Evolutionary conservation across 1,140 invertebrate species (phyloP).

Genomic region (Zaprionus inermis): DNA sequence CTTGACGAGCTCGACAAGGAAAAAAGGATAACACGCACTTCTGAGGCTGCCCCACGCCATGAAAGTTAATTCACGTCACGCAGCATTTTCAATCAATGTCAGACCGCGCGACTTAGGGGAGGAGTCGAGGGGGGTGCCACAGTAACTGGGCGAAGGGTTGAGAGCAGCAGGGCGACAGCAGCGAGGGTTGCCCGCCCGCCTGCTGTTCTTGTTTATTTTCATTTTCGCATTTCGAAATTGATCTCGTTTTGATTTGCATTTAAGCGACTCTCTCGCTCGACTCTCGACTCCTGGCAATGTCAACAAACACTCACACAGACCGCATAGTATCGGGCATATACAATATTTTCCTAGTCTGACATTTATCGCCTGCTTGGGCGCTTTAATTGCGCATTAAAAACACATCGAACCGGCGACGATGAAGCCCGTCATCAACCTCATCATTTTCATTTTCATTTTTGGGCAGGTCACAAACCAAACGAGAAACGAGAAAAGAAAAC

Average conservation of each 20-base stretch:
- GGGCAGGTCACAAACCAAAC: constrained; percentile 30
- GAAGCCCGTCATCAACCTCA: constrained; percentile 41
- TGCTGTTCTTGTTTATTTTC: constrained; percentile 76
- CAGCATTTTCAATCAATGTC: constrained; percentile 83
- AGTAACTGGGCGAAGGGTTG: too few species aligned
- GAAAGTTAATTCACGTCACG: constrained; percentile 83
- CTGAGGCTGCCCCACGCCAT: constrained; percentile 65
- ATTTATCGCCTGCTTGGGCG: constrained; percentile 54
- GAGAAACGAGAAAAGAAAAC: neutral
- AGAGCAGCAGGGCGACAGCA: neutral
- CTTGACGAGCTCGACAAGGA: constrained; percentile 61
- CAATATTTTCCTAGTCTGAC: constrained; percentile 47
- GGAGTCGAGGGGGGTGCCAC: neutral
- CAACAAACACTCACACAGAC: constrained; percentile 42
- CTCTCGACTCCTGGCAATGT: neutral
- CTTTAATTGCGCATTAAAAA: constrained; percentile 64
- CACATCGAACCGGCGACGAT: constrained; percentile 4
- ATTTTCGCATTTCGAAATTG: constrained; percentile 63
- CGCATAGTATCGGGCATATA: neutral
- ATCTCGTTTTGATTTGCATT: constrained; percentile 82
- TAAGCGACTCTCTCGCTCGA: constrained; percentile 66
- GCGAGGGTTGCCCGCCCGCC: constrained; percentile 32
- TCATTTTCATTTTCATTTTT: constrained; percentile 26
- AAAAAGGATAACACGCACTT: constrained; percentile 81
- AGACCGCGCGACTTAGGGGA: constrained; percentile 25